phyloP scores from a whole-genome alignment of 2,888 invertebrate genomes.

The Agonopterix arenella region DNA sequence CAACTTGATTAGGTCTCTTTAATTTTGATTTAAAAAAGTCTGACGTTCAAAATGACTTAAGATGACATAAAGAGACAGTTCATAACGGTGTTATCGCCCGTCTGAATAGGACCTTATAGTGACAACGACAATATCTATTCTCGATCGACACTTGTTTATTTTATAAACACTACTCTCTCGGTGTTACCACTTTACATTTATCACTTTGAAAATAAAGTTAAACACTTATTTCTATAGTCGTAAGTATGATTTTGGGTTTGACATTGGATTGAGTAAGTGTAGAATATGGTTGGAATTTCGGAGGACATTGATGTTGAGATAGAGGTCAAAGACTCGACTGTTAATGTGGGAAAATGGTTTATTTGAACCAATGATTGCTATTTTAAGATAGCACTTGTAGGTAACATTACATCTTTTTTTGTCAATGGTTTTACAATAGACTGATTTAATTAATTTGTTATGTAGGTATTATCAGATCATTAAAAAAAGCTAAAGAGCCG shows the following conservation, averaged over 20 bases:
- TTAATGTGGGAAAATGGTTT: constrained; percentile 26
- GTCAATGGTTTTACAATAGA: neutral
- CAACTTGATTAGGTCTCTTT: too few relatives aligned
- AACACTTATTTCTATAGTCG: constrained; percentile 1
- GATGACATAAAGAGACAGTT: too few relatives aligned
- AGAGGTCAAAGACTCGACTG: constrained; percentile 50
- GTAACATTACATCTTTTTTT: neutral
- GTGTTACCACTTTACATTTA: neutral
- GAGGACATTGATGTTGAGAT: constrained; percentile 54
- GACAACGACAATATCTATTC: constrained; percentile 67
- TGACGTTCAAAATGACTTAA: too few relatives aligned
- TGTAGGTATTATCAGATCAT: too few relatives aligned
- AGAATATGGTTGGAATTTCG: constrained; percentile 16
- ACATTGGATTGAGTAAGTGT: constrained; percentile 5
- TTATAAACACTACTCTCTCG: constrained; percentile 40
- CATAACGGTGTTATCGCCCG: constrained; percentile 18
- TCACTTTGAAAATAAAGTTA: neutral
- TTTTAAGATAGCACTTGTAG: neutral
- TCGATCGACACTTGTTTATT: constrained; percentile 63
- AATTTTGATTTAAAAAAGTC: too few relatives aligned
- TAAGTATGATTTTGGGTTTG: constrained; percentile 8
- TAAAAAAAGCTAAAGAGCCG: too few relatives aligned
- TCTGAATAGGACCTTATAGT: constrained; percentile 49
- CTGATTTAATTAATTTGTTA: too few relatives aligned
- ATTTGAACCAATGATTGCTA: neutral